These are phyloP conservation scores for Leptatherina wallacei DNA, from an alignment of 2,797 vertebrate genomes.

Conservation along the genomic window DNA sequence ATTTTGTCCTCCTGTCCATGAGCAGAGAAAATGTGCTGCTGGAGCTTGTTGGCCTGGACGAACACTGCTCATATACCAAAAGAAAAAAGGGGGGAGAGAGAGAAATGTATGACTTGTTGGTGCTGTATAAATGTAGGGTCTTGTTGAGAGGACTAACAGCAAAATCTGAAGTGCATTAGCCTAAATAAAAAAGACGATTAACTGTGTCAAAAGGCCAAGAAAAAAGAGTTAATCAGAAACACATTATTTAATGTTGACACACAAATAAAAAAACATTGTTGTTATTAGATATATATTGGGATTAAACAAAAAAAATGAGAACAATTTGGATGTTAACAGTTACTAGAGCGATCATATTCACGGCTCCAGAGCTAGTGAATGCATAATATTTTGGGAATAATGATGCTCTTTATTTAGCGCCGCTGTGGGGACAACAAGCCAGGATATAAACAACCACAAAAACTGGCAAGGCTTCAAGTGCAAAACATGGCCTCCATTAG, in stretches of 20 bases:
- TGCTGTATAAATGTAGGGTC: constrained; percentile 36
- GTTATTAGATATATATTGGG: constrained; percentile 42
- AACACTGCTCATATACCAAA: constrained; percentile 83
- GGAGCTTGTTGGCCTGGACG: constrained; percentile 98
- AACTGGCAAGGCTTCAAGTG: constrained; percentile 83
- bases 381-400: constrained; percentile 75
- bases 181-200: constrained; percentile 47
- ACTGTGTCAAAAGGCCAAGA: constrained; percentile 58
- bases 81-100: constrained; percentile 1
- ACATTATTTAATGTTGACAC: constrained; percentile 51
- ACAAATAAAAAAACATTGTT: constrained; percentile 35
- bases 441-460: constrained; percentile 81
- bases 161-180: constrained; percentile 40
- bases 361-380: constrained; percentile 46
- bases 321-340: constrained; percentile 62
- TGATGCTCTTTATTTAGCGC: constrained; percentile 82
- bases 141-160: constrained; percentile 34
- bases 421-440: constrained; percentile 75
- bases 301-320: constrained; percentile 25
- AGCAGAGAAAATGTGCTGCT: constrained; percentile 99
- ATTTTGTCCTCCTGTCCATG: constrained; percentile 99
- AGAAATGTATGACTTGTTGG: not conserved
- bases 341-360: constrained; percentile 59
- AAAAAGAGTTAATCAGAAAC: constrained; percentile 65
- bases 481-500: constrained; percentile 85